Base-by-base conservation (phyloP, 2,888 invertebrate species). In the Amphimallon solstitiale region DNA sequence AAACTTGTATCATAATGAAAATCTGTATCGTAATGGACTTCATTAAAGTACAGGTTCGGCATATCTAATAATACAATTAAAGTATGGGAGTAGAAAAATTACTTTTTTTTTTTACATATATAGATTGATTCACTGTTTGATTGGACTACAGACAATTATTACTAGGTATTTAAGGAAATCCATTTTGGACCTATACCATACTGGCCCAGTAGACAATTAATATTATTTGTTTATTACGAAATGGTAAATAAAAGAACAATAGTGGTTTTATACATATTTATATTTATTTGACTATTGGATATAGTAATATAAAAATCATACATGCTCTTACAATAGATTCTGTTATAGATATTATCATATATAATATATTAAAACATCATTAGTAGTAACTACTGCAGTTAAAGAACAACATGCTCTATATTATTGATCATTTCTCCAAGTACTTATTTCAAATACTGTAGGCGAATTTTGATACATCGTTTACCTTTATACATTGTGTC, bases 301-400 rank as follows among this genome's bases (percentile, higher is more conserved):
- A 71, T 72, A 74, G 71, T 77, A 79, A 76, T 80, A 81, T 79
- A 80, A 81, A 81, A 81, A 79, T 78, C 78, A 76, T 78, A 76
- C 77, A 79, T 79, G 72, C 70, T 72, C 72, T 73, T 75, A 73
- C 63, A 70, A 68, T 73, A 74, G 68, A 70, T 72, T 71, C 73
- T 75, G 70, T 73, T 76, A 74, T 71, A 74, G 65, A 43, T 64
- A 64, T 64, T 40, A n/a, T n/a, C n/a, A n/a, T n/a, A 61, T 56
- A 63, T 60, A 66, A 51, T 51, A 63, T 63, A 65, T 56, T 59
- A 65, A 66, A 63, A 67, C 66, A 63, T 62, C 61, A 66, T 66
- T 67, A 67, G 63, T 67, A 63, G 46, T 56, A 63, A 59, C 67
- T 67, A 63, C 56, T 51, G 61, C 66, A 52, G 66, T 66, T 66